phyloP scores from a whole-genome alignment of 2,797 vertebrate species.

The Phataginus tetradactyla region DNA sequence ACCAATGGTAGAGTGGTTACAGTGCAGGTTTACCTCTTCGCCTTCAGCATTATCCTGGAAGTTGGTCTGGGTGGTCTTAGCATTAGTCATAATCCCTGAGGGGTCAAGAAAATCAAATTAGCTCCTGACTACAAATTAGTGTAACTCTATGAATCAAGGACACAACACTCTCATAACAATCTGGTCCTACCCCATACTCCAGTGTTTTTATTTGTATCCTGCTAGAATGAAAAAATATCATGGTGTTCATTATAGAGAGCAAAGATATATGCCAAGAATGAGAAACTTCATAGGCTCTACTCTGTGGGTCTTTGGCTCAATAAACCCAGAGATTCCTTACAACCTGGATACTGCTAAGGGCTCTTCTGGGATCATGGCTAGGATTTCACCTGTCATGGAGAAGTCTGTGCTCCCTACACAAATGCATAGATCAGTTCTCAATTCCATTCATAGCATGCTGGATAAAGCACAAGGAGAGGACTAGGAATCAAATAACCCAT shows the following conservation, averaged over 20 bases:
- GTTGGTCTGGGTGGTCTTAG: constrained; percentile 60
- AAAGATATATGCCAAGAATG: not conserved
- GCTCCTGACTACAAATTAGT: not conserved
- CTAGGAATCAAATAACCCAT: too few species aligned
- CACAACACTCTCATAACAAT: not conserved
- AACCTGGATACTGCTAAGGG: too few species aligned
- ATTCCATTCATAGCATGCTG: too few species aligned
- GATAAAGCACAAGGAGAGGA: too few species aligned
- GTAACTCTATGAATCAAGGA: not conserved
- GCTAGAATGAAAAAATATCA: not conserved
- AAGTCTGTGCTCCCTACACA: too few species aligned
- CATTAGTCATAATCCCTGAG: constrained; percentile 19
- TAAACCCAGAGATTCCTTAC: not conserved
- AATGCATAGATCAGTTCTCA: too few species aligned
- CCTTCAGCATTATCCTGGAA: not conserved
- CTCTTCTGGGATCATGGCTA: too few species aligned
- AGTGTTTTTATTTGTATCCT: not conserved
- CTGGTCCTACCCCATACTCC: not conserved
- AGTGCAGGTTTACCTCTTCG: constrained; percentile 25
- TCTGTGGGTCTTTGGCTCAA: not conserved
- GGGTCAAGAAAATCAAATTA: not conserved
- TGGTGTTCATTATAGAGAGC: not conserved
- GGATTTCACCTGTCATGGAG: too few species aligned
- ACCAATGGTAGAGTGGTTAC: constrained; percentile 36
- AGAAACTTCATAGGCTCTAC: not conserved